Percentiles rank a stretch among this genome's conserved stretches.
Evolutionary conservation across 2,888 invertebrate species (phyloP).

Genomic region (Callosobruchus maculatus): DNA sequence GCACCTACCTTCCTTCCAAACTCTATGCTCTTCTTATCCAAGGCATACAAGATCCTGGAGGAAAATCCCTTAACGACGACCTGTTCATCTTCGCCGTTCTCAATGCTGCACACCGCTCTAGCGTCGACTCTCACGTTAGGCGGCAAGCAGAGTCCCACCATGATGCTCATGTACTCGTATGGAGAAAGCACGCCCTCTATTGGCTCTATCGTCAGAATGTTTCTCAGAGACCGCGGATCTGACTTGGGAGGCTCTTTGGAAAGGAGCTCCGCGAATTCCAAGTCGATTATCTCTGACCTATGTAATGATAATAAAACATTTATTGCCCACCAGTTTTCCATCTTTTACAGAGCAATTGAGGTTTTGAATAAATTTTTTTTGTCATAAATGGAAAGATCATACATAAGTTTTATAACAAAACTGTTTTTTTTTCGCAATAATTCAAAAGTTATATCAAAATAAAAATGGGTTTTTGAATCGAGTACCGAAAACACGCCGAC

Average conservation of each 20-base stretch:
- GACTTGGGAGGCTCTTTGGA: background rate
- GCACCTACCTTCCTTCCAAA: constrained; percentile 46
- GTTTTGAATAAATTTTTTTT: too few species aligned
- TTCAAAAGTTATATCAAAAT: too few species aligned
- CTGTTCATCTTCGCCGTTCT: constrained; percentile 56
- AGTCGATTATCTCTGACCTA: background rate
- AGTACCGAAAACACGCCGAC: too few species aligned
- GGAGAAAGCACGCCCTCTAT: constrained; percentile 53
- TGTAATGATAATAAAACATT: too few species aligned
- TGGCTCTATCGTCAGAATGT: constrained; percentile 44
- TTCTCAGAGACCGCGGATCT: background rate
- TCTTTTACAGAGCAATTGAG: too few species aligned
- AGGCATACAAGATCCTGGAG: constrained; percentile 52
- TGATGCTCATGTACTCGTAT: constrained; percentile 49
- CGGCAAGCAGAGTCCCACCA: constrained; percentile 52
- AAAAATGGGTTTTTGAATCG: too few species aligned
- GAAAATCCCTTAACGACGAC: constrained; percentile 53
- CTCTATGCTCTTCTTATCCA: constrained; percentile 47
- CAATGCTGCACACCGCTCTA: constrained; percentile 53
- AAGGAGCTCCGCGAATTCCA: background rate
- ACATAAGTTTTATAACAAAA: too few species aligned
- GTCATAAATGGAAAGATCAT: too few species aligned
- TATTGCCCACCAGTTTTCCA: too few species aligned
- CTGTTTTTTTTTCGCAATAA: too few species aligned
- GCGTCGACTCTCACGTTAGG: constrained; percentile 50